Evolutionary conservation across 2,888 invertebrate species (phyloP).

Genomic region (Pristionchus fissidentatus): DNA sequence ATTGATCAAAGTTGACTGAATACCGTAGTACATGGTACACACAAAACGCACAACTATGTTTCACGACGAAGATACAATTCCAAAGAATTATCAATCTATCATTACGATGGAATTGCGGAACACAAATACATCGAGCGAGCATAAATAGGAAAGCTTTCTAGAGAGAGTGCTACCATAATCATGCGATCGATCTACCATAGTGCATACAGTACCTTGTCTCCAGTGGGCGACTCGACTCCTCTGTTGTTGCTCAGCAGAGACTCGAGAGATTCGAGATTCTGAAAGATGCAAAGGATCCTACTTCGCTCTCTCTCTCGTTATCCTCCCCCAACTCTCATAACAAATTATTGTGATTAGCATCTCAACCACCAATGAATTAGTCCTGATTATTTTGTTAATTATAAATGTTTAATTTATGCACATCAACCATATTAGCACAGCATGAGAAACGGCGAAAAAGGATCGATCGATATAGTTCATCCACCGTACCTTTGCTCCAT

Average conservation of each 20-base stretch:
- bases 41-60: background rate
- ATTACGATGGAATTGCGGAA: background rate
- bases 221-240: conserved; percentile 37
- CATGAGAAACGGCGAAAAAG: background rate
- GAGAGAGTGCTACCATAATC: conserved; percentile 1
- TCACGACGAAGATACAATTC: background rate
- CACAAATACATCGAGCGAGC: background rate
- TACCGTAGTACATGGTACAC: background rate
- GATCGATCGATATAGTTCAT: background rate
- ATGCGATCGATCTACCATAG: background rate
- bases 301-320: too few species aligned
- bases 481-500: conserved; percentile 47
- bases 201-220: conserved; percentile 22
- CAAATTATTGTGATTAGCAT: too few species aligned
- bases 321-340: too few species aligned
- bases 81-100: background rate
- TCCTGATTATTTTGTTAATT: too few species aligned
- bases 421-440: conserved; percentile 3
- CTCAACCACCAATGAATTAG: background rate
- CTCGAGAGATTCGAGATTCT: conserved; percentile 39
- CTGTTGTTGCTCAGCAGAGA: conserved; percentile 14
- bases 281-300: background rate
- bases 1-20: background rate
- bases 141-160: background rate
- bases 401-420: background rate